Evolutionary conservation across 2,113 vertebrate genomes (phyloP).

Genomic region (Athene cunicularia): DNA sequence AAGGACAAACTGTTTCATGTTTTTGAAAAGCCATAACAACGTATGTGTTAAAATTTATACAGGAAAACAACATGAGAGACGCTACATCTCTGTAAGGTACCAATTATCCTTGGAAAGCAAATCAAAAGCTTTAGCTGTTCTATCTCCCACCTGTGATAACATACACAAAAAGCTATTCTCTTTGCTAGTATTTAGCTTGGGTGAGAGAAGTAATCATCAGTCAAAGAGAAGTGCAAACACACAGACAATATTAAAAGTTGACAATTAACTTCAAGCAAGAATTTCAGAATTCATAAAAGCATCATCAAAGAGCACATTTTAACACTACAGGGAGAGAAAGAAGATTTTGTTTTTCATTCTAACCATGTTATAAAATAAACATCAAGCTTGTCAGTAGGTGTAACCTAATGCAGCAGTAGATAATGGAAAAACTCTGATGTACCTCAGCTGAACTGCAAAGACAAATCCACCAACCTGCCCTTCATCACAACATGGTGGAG

Average conservation of each 20-base stretch:
- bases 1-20: not conserved
- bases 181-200: not conserved
- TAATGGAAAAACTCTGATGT: not conserved
- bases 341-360: not conserved
- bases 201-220: not conserved
- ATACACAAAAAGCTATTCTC: not conserved
- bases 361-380: not conserved
- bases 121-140: not conserved
- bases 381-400: not conserved
- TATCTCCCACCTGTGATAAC: not conserved
- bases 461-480: not conserved
- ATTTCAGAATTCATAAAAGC: slow-evolving; percentile 1
- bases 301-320: not conserved
- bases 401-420: not conserved
- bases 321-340: not conserved
- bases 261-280: not conserved
- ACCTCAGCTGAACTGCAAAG: not conserved
- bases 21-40: not conserved
- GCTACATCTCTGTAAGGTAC: not conserved
- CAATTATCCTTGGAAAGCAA: slow-evolving; percentile 5
- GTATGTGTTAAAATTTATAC: not conserved
- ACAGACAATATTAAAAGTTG: not conserved
- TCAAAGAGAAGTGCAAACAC: not conserved
- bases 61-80: not conserved
- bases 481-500: not conserved